Conservation (phyloP, 2,888 invertebrate species). For the Acleris literana region DNA sequence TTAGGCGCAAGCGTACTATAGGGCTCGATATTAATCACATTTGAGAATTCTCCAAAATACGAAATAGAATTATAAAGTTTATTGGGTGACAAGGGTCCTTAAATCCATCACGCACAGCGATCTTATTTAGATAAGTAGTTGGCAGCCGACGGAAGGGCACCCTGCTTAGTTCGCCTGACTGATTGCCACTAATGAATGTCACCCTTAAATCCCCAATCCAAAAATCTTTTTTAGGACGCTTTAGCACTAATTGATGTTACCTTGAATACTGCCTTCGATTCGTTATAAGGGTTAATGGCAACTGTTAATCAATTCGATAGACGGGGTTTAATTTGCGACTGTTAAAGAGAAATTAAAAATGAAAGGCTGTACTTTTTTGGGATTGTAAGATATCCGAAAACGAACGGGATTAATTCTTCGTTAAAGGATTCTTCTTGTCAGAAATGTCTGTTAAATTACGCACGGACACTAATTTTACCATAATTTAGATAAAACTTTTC, state of each 20-base stretch:
- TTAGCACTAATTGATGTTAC: slow-evolving; percentile 36
- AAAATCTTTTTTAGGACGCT: slow-evolving; percentile 38
- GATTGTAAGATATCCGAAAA: slow-evolving; percentile 34
- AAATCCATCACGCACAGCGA: slow-evolving; percentile 79
- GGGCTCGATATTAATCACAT: slow-evolving; percentile 16
- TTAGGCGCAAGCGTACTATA: not conserved
- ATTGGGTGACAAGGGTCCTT: slow-evolving; percentile 61
- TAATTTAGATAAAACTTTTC: too few species aligned
- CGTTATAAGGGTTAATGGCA: slow-evolving; percentile 28
- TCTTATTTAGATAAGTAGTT: slow-evolving; percentile 81
- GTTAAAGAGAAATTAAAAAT: slow-evolving; percentile 35
- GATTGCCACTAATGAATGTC: slow-evolving; percentile 79
- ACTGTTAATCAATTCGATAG: slow-evolving; percentile 34
- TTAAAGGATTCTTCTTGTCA: slow-evolving; percentile 17
- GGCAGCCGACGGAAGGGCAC: slow-evolving; percentile 69
- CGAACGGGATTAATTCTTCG: slow-evolving; percentile 23
- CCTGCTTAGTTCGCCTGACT: slow-evolving; percentile 76
- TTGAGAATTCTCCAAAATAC: slow-evolving; percentile 13
- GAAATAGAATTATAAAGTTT: slow-evolving; percentile 34
- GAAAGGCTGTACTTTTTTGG: slow-evolving; percentile 35
- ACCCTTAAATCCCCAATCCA: slow-evolving; percentile 62
- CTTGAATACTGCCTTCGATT: slow-evolving; percentile 30
- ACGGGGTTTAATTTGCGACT: slow-evolving; percentile 26
- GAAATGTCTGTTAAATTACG: slow-evolving; percentile 7
- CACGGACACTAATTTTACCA: too few species aligned